Evolutionary conservation across 2,113 vertebrate species (phyloP).

Genomic region (Zingel zingel): DNA sequence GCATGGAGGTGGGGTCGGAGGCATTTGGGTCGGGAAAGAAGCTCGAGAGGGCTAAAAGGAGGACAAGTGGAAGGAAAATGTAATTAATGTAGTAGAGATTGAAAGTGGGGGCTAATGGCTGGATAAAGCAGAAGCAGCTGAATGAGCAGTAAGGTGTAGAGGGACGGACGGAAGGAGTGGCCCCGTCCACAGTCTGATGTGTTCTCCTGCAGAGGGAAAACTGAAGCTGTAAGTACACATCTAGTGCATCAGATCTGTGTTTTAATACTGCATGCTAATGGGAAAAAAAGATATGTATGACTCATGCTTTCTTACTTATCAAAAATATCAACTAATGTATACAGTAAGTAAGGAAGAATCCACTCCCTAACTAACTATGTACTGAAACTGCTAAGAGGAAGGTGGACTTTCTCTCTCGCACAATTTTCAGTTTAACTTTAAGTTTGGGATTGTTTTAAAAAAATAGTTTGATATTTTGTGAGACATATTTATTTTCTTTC

Average conservation of each 20-base stretch:
- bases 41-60: conserved; percentile 44
- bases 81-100: conserved; percentile 79
- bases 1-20: conserved; percentile 9
- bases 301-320: neutral
- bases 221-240: neutral
- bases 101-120: conserved; percentile 71
- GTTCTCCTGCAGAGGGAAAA: conserved; percentile 89
- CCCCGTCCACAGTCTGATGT: conserved; percentile 97
- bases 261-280: neutral
- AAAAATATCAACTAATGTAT: neutral
- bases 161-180: conserved; percentile 90
- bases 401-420: neutral
- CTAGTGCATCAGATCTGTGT: neutral
- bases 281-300: neutral
- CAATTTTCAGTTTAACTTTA: neutral
- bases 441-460: neutral
- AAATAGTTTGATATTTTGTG: neutral
- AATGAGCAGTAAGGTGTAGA: conserved; percentile 88
- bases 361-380: neutral
- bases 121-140: conserved; percentile 92
- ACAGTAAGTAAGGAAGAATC: neutral
- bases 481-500: neutral
- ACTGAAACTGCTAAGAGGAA: neutral
- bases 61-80: conserved; percentile 38
- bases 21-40: conserved; percentile 39